Percentiles rank a stretch among this genome's conserved stretches.
These are phyloP conservation scores for Andrena bicolor DNA, from an alignment of 2,888 invertebrate species.

Conservation along the genomic window DNA sequence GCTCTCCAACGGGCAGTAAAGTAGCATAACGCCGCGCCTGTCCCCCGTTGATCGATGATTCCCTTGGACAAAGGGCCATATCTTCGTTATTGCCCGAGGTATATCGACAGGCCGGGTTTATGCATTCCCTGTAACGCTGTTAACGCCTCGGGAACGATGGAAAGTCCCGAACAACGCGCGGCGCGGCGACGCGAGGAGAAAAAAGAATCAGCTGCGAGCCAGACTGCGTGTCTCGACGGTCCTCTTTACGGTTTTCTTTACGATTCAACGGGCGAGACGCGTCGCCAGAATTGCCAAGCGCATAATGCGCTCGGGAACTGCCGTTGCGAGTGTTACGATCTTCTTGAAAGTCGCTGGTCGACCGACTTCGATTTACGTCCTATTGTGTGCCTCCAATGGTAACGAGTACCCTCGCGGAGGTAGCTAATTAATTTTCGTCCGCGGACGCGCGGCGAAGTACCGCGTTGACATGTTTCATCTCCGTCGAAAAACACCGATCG, in stretches of 20 bases:
- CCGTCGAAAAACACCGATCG: not conserved
- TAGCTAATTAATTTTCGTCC: not conserved
- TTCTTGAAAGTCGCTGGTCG: not conserved
- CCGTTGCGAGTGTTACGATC: constrained; percentile 8
- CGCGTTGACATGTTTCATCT: not conserved
- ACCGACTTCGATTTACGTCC: not conserved
- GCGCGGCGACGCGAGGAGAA: too few species aligned
- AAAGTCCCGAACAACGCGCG: constrained; percentile 7
- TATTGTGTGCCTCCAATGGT: not conserved
- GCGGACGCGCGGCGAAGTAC: not conserved
- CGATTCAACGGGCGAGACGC: constrained; percentile 30
- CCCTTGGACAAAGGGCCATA: constrained; percentile 69
- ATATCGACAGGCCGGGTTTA: constrained; percentile 56
- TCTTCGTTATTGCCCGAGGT: constrained; percentile 64
- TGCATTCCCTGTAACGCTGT: constrained; percentile 17
- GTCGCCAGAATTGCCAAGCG: constrained; percentile 8
- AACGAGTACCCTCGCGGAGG: not conserved
- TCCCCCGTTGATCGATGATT: constrained; percentile 70
- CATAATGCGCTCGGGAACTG: not conserved
- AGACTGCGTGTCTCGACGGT: constrained; percentile 46
- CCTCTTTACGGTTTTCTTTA: constrained; percentile 43
- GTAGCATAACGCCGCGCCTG: constrained; percentile 56
- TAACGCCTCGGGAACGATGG: constrained; percentile 8
- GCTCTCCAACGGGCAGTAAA: constrained; percentile 69
- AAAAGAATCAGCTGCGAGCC: constrained; percentile 14